phyloP scores from a whole-genome alignment of 2,797 vertebrate genomes.

The Onychomys arenicola region DNA sequence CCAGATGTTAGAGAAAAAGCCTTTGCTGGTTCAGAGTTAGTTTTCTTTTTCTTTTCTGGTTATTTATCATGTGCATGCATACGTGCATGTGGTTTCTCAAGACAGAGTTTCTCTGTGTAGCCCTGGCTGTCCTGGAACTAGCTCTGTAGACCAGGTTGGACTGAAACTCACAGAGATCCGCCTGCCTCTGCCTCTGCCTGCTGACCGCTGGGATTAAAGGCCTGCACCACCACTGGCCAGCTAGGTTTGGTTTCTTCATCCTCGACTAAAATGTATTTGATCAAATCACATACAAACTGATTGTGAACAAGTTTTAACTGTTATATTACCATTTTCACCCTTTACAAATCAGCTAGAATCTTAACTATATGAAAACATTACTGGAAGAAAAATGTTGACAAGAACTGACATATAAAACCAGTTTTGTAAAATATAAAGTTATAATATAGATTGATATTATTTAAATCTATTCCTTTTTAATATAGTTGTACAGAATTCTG shows the following conservation, averaged over 20 bases:
- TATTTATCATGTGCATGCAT: background rate
- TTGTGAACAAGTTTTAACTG: constrained; percentile 38
- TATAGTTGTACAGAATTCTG: constrained; percentile 72
- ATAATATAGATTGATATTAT: background rate
- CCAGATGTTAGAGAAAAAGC: background rate
- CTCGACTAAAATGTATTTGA: background rate
- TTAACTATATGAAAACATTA: constrained; percentile 30
- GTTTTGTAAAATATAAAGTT: constrained; percentile 4
- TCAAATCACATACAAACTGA: constrained; percentile 29
- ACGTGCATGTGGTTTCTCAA: background rate
- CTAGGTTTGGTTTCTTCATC: constrained; percentile 15
- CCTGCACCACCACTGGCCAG: background rate
- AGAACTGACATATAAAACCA: constrained; percentile 23
- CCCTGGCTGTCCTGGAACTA: background rate
- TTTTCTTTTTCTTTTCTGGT: background rate
- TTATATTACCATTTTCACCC: background rate
- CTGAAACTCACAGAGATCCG: background rate
- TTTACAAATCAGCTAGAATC: constrained; percentile 45
- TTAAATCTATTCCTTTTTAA: constrained; percentile 37
- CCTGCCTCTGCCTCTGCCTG: background rate
- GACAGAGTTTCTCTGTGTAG: background rate
- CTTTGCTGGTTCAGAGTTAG: background rate
- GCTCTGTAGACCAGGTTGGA: background rate
- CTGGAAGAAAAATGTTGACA: constrained; percentile 1
- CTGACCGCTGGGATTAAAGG: background rate